phyloP scores from a whole-genome alignment of 2,113 vertebrate species.

The Promerops cafer region DNA sequence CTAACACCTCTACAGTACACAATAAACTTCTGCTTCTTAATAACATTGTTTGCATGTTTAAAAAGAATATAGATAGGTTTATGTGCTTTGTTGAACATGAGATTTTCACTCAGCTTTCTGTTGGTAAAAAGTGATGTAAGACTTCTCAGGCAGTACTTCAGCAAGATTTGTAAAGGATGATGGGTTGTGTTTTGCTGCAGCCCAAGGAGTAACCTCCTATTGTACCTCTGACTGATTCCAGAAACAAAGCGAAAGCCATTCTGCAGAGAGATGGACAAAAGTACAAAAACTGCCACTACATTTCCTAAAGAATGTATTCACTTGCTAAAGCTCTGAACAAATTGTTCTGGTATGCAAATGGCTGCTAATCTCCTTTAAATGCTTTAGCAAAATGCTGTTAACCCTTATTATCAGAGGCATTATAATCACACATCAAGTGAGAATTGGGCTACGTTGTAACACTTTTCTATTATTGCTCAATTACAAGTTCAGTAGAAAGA shows the following conservation, averaged over 20 bases:
- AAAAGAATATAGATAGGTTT: background rate
- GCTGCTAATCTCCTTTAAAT: background rate
- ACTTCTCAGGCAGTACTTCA: background rate
- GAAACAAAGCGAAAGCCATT: background rate
- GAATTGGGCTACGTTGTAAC: background rate
- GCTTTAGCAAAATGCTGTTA: background rate
- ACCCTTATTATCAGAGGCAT: background rate
- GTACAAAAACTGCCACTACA: background rate
- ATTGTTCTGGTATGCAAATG: background rate
- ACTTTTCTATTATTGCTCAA: background rate
- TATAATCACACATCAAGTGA: background rate
- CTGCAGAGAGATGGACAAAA: background rate
- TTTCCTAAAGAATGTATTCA: background rate
- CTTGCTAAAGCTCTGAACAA: background rate
- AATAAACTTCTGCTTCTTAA: background rate
- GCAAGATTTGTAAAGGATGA: background rate
- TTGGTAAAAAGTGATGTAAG: background rate
- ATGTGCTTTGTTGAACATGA: background rate
- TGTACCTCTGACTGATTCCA: background rate
- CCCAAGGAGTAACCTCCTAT: background rate
- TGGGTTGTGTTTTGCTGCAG: background rate
- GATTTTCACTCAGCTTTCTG: background rate
- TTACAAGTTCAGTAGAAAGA: background rate
- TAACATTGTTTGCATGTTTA: background rate
- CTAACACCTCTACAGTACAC: background rate